phyloP scores from a whole-genome alignment of 1,140 invertebrate genomes.

The Procambarus clarkii region DNA sequence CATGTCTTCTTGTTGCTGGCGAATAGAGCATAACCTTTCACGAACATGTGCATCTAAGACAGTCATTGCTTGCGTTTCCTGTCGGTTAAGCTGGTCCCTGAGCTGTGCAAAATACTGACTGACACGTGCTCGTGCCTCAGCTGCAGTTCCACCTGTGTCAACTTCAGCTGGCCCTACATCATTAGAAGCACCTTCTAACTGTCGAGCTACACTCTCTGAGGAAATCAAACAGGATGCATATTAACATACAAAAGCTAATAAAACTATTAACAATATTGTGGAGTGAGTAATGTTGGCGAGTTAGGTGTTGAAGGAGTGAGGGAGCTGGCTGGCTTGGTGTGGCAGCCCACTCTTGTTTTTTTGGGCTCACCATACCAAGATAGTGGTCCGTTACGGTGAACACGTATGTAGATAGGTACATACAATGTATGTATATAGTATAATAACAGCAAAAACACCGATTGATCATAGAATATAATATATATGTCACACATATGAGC shows the following conservation, averaged over 20 bases:
- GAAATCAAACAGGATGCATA: background rate
- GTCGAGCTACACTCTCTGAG: conserved; percentile 76
- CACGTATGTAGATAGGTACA: no score
- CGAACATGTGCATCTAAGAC: conserved; percentile 80
- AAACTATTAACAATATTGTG: no score
- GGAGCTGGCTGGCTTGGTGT: no score
- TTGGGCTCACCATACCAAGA: no score
- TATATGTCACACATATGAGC: no score
- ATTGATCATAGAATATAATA: no score
- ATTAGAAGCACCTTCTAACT: conserved; percentile 75
- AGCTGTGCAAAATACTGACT: conserved; percentile 80
- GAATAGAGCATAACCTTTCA: conserved; percentile 79
- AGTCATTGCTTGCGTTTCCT: conserved; percentile 80
- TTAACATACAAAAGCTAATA: background rate
- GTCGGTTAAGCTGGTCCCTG: conserved; percentile 78
- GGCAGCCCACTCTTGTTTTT: no score
- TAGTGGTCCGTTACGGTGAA: no score
- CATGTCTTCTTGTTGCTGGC: conserved; percentile 81
- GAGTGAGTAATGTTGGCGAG: no score
- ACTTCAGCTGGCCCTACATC: conserved; percentile 62
- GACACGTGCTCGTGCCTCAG: conserved; percentile 77
- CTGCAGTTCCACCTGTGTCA: conserved; percentile 76
- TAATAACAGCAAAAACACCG: no score
- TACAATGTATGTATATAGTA: no score
- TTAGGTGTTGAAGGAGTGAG: no score